phyloP scores from a whole-genome alignment of 2,797 vertebrate genomes.

The Pangasius mekongensis region DNA sequence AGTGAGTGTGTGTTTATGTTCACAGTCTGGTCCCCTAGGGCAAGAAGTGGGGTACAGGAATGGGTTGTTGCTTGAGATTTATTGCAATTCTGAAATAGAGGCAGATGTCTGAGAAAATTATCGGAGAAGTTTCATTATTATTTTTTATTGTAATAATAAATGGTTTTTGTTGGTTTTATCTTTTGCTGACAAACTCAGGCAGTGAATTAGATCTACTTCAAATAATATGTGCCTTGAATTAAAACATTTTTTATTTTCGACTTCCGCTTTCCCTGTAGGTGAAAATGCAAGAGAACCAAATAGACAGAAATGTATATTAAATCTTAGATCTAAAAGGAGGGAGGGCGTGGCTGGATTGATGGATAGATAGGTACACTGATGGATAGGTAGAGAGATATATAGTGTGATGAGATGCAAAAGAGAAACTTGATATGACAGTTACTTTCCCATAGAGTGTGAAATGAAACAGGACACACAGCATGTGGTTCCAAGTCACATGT shows the following conservation, averaged over 20 bases:
- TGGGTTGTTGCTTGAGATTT: not conserved
- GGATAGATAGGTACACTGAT: not conserved
- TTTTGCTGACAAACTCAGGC: not conserved
- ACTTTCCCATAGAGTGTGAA: slow-evolving; percentile 59
- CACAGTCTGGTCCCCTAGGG: not conserved
- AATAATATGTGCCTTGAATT: not conserved
- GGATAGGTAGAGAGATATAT: not conserved
- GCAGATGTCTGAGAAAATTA: not conserved
- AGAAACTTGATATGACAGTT: slow-evolving; percentile 34
- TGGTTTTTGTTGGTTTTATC: not conserved
- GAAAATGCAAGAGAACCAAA: not conserved
- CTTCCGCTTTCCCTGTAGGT: not conserved
- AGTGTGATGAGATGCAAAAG: slow-evolving; percentile 1
- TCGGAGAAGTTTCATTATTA: not conserved
- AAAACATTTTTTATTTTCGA: not conserved
- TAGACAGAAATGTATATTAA: not conserved
- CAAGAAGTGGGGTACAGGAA: not conserved
- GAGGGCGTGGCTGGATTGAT: not conserved
- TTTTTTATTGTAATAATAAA: not conserved
- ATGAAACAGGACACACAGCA: slow-evolving; percentile 62
- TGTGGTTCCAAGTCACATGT: slow-evolving; percentile 59
- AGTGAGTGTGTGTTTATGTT: slow-evolving; percentile 76
- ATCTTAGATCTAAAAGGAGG: not conserved
- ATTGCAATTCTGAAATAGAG: not conserved
- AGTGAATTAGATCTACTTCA: not conserved